Base-by-base conservation (phyloP, 2,888 invertebrate genomes). In the Thelaira solivaga region DNA sequence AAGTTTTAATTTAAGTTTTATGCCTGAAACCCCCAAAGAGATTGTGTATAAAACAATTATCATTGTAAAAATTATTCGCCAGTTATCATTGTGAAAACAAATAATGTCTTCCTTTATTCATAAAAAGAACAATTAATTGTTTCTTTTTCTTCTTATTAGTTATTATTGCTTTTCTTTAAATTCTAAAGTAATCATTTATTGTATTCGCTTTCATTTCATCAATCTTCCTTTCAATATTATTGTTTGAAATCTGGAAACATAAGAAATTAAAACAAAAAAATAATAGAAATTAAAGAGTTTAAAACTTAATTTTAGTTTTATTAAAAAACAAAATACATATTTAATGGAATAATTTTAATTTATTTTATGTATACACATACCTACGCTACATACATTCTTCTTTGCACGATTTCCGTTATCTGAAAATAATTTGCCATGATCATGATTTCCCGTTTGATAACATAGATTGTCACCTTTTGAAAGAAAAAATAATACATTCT, bases 61-160 rank as follows among this genome's bases (percentile, higher is more conserved):
- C 45, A 72, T 67, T 64, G 36, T 61, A 62, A 62, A 68, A 72
- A 65, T 24, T 13, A 22, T 41, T 47, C 45, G 39, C 51, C 41
- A 49, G 45, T 47, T 57, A 59, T 69, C 64, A 20, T 20, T 43
- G 45, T 2, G 43, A 8, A 41, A 47, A 1, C 4, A 41, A 51
- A 31, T 43, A 71, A 61, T 18, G 78, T 75, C 71, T 79, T 75
- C 75, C 69, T 51, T 61, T 55, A 36, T 62, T 67, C 43, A 67
- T 51, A 53, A 47, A 57, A 49, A n/a, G 13, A 72, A 24, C 11
- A 22, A 20, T 4, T 31, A 61, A 62, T 62, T 47, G 36, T 7
- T 36, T 34, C 16, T 29, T 41, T 22, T 20, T 11, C 36, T 47
- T 36, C 13, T 20, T 20, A 43, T 57, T 62, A 51, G 34, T 29